Evolutionary conservation across 2,113 vertebrate genomes (phyloP), one percentile per base, ranked within the genome.

Genomic region (Psammodynastes pulverulentus): DNA sequence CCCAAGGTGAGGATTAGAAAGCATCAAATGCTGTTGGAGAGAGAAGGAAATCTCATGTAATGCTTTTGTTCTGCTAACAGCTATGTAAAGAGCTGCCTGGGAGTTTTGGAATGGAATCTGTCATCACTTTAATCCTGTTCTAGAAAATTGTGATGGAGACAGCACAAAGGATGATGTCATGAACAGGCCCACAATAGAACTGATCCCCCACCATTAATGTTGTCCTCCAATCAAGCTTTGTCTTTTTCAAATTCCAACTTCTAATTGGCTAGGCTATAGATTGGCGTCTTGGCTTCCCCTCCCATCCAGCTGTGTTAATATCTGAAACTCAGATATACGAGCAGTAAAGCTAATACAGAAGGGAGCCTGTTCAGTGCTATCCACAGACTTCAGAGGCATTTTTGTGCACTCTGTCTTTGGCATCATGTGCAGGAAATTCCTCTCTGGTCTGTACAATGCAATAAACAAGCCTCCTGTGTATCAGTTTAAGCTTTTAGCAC

Each of bases 61-160:
- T 95, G 95, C 95, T 96, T 96, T 97, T 96, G 95, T 96, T 97
- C 96, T 96, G 95, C 95, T 94, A 95, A 93, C 93, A 91, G 96
- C 94, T 92, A 93, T 95, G 95, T 93, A 94, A 96, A 96, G 95
- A 96, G 95, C 94, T 97, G 94, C 93, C 94, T 96, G 96, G 95
- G 96, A 97, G 94, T 96, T 96, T 96, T 95, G 96, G 95, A 96
- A 97, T 97, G 94, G 93, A 95, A 96, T 96, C 96, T 96, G 92
- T 96, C 96, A 96, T 95, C 90, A 0, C 93, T 49, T 52, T 95
- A 95, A 96, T 96, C 92, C 94, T 89, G 67, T 9, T 95, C 95
- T 96, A 96, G 96, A 97, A 96, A 96, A 95, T 51, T 1, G 34
- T 94, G 95, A 95, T 96, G 95, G 96, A 97, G 93, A 94, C 94